phyloP scores from a whole-genome alignment of 2,113 vertebrate species.

The Hystrix brachyura region DNA sequence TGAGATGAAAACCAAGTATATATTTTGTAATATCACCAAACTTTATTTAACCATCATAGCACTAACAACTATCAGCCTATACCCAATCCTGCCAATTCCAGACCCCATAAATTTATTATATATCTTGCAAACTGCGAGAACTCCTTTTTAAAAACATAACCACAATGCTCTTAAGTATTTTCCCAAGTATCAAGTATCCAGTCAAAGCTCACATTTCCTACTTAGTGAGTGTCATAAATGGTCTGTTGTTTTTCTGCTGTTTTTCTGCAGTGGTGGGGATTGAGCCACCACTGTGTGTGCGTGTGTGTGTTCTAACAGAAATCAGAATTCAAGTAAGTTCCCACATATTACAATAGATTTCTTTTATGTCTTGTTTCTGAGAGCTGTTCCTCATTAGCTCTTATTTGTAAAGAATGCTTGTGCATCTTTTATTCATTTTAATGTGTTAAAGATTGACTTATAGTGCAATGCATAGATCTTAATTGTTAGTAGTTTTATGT shows the following conservation, averaged over 20 bases:
- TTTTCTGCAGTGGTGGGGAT: neutral
- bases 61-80: neutral
- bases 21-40: neutral
- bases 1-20: neutral
- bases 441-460: neutral
- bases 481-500: neutral
- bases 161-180: neutral
- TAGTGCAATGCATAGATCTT: neutral
- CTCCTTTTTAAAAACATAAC: constrained; percentile 13
- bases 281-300: neutral
- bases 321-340: neutral
- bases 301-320: neutral
- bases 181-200: neutral
- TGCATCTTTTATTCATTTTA: neutral
- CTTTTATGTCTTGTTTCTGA: neutral
- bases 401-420: constrained; percentile 2
- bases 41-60: neutral
- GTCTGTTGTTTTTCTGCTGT: neutral
- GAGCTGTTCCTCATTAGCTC: neutral
- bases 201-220: neutral
- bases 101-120: neutral
- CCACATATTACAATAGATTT: neutral
- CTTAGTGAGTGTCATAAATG: neutral
- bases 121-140: constrained; percentile 4
- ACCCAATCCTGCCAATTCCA: neutral